A percentile compares a stretch with the other conserved stretches of the same genome.
phyloP scores from a whole-genome alignment of 2,797 vertebrate species.

The Eidolon dupreanum region DNA sequence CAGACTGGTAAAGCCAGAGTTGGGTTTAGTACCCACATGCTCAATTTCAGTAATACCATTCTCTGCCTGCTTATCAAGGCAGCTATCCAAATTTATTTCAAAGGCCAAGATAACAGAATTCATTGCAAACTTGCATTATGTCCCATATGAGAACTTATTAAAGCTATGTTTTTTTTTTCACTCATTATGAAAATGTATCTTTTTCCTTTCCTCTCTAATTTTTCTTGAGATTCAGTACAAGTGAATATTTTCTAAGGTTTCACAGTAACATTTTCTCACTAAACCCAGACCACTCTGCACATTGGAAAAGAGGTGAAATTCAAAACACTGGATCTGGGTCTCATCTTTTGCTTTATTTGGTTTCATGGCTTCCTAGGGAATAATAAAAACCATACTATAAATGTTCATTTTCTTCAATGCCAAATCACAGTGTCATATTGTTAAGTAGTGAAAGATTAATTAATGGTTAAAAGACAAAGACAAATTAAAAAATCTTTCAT shows the following conservation, averaged over 20 bases:
- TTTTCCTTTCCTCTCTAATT: not conserved
- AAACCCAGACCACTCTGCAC: not conserved
- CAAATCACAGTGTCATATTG: not conserved
- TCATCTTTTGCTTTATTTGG: not conserved
- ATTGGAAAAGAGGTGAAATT: slow-evolving; percentile 13
- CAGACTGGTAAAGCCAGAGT: not conserved
- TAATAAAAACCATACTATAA: not conserved
- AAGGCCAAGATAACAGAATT: not conserved
- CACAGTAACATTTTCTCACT: not conserved
- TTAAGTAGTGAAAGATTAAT: not conserved
- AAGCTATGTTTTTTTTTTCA: not conserved
- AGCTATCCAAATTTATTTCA: not conserved
- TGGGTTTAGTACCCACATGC: not conserved
- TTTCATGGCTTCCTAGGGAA: not conserved
- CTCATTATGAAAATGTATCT: not conserved
- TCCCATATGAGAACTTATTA: not conserved
- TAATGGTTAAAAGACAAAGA: not conserved
- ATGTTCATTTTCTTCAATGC: not conserved
- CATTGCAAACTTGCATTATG: not conserved
- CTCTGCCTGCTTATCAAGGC: not conserved
- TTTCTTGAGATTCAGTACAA: slow-evolving; percentile 14
- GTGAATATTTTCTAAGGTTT: slow-evolving; percentile 22
- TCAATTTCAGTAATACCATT: not conserved
- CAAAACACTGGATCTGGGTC: not conserved
- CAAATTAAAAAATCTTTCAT: not conserved